Evolutionary conservation across 2,113 vertebrate genomes (phyloP), one percentile per base, ranked within the genome.

Genomic region (Corydoras sp.): DNA sequence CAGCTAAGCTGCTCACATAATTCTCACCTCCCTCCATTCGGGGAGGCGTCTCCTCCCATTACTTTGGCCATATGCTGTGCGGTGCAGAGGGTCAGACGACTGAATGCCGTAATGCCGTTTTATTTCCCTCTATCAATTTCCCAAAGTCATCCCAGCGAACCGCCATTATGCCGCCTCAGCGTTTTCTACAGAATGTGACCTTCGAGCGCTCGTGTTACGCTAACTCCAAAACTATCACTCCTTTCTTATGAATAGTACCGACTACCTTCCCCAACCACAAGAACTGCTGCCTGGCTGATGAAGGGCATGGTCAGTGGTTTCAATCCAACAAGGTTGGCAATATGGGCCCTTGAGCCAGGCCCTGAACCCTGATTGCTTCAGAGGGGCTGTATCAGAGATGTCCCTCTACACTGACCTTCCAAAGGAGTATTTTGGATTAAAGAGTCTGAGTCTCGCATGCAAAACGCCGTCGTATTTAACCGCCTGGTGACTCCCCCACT

Each of bases 401-500:
- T 53, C 71, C 35, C 35, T 43, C 35, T 43, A 43, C 35, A 5
- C 35, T 5, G 35, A 43, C 35, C 35, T 24, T 24, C 18, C 18
- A 24, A 24, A 1, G 18, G 18, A 24, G 18, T 24, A 24, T 2
- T 24, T 24, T 24, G 18, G 18, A 24, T 24, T 24, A 24, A 24
- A 24, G 18, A 24, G 18, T 24, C 18, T 24, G 68, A 66, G 64
- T 70, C 68, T 76, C 13, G 65, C 68, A 70, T 63, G 62, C 68
- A 55, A 67, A 77, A 73, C 30, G 1, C 13, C 3, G 30, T 55
- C 10, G 12, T 49, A 31, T 18, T 43, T 8, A 43, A 43, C 35
- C 4, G 35, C 35, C 4, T 43, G 35, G 35, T 43, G 35, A 43
- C 7, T 43, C 4, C 7, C 7, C 35, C 35, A 5, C 35, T 43